Conservation (phyloP, 2,797 vertebrate species). For the Halcyon chelicuti region DNA sequence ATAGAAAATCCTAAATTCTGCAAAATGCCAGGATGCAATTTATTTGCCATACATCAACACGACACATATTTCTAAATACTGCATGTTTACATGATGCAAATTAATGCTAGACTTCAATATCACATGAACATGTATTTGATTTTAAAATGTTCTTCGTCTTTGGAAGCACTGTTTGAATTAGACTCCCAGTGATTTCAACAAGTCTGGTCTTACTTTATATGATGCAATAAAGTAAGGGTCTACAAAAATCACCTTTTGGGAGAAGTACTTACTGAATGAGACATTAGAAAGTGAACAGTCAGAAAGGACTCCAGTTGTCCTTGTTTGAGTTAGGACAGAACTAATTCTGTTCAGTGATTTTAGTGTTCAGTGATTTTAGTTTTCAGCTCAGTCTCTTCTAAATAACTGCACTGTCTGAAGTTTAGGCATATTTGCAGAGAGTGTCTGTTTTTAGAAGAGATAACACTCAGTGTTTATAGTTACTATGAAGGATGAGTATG, state of each 20-base stretch:
- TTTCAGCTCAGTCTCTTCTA: background rate
- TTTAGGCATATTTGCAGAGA: no score
- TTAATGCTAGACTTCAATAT: background rate
- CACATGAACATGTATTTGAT: background rate
- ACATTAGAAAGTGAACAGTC: background rate
- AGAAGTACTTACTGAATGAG: background rate
- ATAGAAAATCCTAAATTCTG: background rate
- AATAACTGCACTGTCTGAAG: no score
- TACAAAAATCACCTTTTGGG: background rate
- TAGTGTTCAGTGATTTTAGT: background rate
- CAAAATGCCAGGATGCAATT: background rate
- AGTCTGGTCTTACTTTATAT: background rate
- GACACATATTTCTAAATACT: background rate
- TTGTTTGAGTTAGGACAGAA: background rate
- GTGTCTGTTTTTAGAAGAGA: no score
- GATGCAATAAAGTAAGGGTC: background rate
- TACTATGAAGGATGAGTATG: no score
- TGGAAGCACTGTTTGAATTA: background rate
- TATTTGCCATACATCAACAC: background rate
- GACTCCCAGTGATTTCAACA: background rate
- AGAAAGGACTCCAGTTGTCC: background rate
- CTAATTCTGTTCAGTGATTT: background rate
- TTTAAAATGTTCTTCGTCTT: background rate
- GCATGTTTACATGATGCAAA: background rate
- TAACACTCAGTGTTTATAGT: no score